phyloP scores from a whole-genome alignment of 2,113 vertebrate genomes.

The Acanthisitta chloris region DNA sequence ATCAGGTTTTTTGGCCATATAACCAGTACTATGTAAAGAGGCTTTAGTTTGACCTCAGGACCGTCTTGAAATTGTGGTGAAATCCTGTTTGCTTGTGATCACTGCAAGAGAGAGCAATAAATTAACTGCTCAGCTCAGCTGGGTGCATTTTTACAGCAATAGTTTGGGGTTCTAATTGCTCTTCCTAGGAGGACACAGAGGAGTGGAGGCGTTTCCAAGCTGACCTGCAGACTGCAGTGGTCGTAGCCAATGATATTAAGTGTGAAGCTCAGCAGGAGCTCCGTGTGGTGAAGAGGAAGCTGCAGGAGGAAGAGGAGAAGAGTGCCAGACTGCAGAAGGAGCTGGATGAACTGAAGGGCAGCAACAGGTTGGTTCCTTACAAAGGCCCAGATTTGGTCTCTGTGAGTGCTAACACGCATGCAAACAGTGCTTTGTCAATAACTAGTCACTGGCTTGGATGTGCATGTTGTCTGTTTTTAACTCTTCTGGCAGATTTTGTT shows the following conservation, averaged over 20 bases:
- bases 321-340: constrained; percentile 83
- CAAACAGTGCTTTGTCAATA: constrained; percentile 39
- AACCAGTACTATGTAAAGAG: not conserved
- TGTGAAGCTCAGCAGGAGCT: constrained; percentile 96
- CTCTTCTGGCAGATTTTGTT: not conserved
- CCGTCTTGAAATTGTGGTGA: not conserved
- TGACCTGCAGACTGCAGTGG: constrained; percentile 95
- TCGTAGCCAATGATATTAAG: constrained; percentile 98
- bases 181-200: constrained; percentile 87
- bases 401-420: not conserved
- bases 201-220: constrained; percentile 96
- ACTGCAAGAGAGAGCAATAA: not conserved
- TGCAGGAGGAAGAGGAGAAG: constrained; percentile 93
- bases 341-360: constrained; percentile 85
- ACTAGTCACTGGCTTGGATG: not conserved
- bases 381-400: not conserved
- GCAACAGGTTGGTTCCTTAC: constrained; percentile 77
- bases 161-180: not conserved
- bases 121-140: not conserved
- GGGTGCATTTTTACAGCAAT: not conserved
- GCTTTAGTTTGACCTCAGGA: not conserved
- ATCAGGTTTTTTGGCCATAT: not conserved
- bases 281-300: constrained; percentile 81
- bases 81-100: not conserved
- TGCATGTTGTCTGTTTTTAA: not conserved